Evolutionary conservation across 2,888 invertebrate species (phyloP), one percentile per base, ranked within the genome.

Genomic region (Heliconius cydno): DNA sequence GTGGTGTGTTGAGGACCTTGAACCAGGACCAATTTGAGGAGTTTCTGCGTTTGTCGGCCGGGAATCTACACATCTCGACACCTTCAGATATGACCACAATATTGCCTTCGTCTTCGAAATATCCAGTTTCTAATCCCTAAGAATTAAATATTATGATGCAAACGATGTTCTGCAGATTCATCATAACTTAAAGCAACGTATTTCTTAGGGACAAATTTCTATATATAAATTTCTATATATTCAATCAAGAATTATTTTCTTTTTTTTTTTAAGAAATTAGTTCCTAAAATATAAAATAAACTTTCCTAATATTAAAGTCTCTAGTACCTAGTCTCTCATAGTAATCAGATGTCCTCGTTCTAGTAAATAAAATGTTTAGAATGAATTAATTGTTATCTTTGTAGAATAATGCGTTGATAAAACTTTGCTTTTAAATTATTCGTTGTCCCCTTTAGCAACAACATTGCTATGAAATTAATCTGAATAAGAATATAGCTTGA

Each of bases 1-100:
- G 88, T 88, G 90, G 90, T 91, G 90, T 89, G 88, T 88, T 88
- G 92, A 94, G 92, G 95, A 96, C 96, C 96, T 96, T 96, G 91
- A 96, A 93, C 96, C 96, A 96, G 92, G 95, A 96, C 96, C 96
- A 96, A 94, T 96, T 95, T 88, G 94, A 92, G 90, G 96, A 96
- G 91, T 95, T 95, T 91, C 95, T 95, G 93, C 96, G 96, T 87
- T 88, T 92, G 88, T 95, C 94, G 85, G 96, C 95, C 85, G 96
- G 96, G 89, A 96, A 95, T 95, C 96, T 96, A 95, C 93, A 94
- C 92, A 96, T 94, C 92, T 96, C 95, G 90, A 95, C 92, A 88
- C 96, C 96, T 89, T 96, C 96, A 85, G 96, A 95, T 89, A 96
- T 92, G 90, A 96, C 94, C 91, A 96, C 95, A 87, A 96, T 92